phyloP scores from a whole-genome alignment of 2,797 vertebrate genomes.

The Pseudopleuronectes americanus region DNA sequence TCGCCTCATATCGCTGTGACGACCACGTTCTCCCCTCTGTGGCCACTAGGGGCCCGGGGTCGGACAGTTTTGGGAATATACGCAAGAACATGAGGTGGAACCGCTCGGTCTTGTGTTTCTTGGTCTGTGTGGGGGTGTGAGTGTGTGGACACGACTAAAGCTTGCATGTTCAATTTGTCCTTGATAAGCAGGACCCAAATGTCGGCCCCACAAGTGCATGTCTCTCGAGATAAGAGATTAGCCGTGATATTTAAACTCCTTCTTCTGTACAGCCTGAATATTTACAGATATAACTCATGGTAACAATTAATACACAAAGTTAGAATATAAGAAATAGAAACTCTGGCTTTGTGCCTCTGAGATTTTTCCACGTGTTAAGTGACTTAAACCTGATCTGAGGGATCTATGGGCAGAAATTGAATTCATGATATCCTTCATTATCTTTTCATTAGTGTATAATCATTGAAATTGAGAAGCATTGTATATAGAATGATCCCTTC shows the following conservation, averaged over 20 bases:
- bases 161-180: background rate
- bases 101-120: background rate
- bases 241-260: background rate
- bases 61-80: slow-evolving; percentile 29
- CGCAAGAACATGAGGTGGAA: slow-evolving; percentile 54
- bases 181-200: slow-evolving; percentile 12
- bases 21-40: slow-evolving; percentile 38
- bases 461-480: too few relatives aligned
- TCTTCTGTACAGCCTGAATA: background rate
- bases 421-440: too few relatives aligned
- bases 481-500: too few relatives aligned
- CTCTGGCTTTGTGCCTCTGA: too few relatives aligned
- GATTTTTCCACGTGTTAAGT: too few relatives aligned
- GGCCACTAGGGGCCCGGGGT: slow-evolving; percentile 33
- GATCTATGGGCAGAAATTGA: too few relatives aligned
- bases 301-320: too few relatives aligned
- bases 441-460: too few relatives aligned
- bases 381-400: too few relatives aligned
- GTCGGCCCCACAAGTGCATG: slow-evolving; percentile 5
- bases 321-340: too few relatives aligned
- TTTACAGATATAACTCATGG: background rate
- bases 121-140: background rate
- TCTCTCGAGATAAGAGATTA: slow-evolving; percentile 27
- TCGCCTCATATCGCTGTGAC: slow-evolving; percentile 22
- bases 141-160: too few relatives aligned